Percentiles rank a stretch among this genome's conserved stretches.
Conservation (phyloP, 1,140 invertebrate species). For the Heliconius nattereri region DNA sequence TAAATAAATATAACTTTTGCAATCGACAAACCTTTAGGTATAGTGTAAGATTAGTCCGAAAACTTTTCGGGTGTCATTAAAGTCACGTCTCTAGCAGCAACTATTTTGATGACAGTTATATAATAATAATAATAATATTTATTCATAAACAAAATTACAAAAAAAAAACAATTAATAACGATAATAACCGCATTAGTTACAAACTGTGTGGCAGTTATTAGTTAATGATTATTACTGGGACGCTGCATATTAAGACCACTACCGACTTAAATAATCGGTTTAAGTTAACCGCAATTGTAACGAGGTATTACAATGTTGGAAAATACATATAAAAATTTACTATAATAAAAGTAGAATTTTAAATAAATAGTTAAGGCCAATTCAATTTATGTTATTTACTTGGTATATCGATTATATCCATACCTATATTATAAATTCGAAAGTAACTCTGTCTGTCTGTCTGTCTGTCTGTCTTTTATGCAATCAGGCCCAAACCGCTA, state of each 20-base stretch:
- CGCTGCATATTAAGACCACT: neutral
- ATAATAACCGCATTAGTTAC: too few relatives aligned
- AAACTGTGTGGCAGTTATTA: too few relatives aligned
- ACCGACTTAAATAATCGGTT: neutral
- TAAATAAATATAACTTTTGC: conserved; percentile 29
- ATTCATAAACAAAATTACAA: too few relatives aligned
- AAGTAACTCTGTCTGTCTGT: too few relatives aligned
- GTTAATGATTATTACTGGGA: conserved; percentile 40
- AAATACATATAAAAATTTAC: neutral
- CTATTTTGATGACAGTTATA: conserved; percentile 52
- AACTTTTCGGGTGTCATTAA: conserved; percentile 22
- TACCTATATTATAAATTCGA: too few relatives aligned
- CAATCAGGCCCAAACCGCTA: too few relatives aligned
- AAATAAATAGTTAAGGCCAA: neutral
- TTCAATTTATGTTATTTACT: neutral
- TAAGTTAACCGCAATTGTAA: neutral
- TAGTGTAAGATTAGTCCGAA: conserved; percentile 19
- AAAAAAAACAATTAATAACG: too few relatives aligned
- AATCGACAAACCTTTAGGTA: neutral
- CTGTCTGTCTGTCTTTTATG: too few relatives aligned
- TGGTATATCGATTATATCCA: too few relatives aligned
- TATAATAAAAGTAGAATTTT: neutral
- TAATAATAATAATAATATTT: too few relatives aligned
- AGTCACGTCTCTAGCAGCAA: conserved; percentile 34
- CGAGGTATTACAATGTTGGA: neutral